A percentile compares a stretch with the other conserved stretches of the same genome.
Evolutionary conservation across 2,888 invertebrate genomes (phyloP).

Genomic region (Dicyrtoma fusca): DNA sequence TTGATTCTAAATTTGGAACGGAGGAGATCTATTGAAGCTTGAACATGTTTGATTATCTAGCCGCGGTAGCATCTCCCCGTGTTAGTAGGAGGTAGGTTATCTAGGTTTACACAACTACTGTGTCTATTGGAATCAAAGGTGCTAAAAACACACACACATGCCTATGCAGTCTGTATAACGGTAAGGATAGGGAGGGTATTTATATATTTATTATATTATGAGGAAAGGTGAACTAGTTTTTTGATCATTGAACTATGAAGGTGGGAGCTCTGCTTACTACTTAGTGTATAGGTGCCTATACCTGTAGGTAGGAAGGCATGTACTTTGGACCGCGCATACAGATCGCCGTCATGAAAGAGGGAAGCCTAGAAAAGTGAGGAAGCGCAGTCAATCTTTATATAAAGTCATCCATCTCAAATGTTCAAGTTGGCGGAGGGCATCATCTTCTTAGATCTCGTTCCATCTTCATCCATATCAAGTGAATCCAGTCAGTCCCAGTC

Average conservation of each 20-base stretch:
- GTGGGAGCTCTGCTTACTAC: too few relatives aligned
- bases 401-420: slow-evolving; percentile 51
- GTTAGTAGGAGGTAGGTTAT: background rate
- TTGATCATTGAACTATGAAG: slow-evolving; percentile 9
- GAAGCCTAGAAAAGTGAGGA: background rate
- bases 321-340: background rate
- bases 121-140: background rate
- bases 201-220: background rate
- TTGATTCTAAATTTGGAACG: slow-evolving; percentile 10
- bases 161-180: too few relatives aligned
- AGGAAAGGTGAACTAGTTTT: slow-evolving; percentile 20
- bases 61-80: too few relatives aligned
- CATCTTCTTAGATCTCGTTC: slow-evolving; percentile 4
- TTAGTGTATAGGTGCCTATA: too few relatives aligned
- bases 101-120: background rate
- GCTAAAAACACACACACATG: background rate
- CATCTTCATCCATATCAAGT: slow-evolving; percentile 3
- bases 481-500: too few relatives aligned
- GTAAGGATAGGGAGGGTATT: too few relatives aligned
- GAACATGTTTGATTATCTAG: background rate
- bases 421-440: slow-evolving; percentile 25
- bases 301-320: background rate
- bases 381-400: slow-evolving; percentile 35
- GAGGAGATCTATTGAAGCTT: background rate
- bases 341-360: too few relatives aligned